Base-by-base conservation (phyloP, 2,797 vertebrate genomes). In the Cryptoprocta ferox region DNA sequence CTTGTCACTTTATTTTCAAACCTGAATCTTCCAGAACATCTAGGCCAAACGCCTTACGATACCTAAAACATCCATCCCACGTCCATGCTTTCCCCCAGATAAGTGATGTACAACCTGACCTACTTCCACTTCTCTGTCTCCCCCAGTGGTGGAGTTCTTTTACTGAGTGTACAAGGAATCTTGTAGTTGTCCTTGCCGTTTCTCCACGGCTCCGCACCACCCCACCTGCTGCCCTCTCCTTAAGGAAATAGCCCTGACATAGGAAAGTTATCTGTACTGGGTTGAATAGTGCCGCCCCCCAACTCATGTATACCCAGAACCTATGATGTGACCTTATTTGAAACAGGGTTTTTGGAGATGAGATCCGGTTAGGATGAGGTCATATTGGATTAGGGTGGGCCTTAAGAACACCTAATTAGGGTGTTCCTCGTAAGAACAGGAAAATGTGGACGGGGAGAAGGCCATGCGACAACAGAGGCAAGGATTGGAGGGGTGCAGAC, bases 1-100 rank as follows among this genome's bases (percentile, higher is more conserved):
- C 84, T 89, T 87, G 79, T 89, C 79, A 66, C 87, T 81, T 86
- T 59, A 42, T 95, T 96, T 91, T 84, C 92, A 84, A 75, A 93
- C 37, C 65, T 30, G 59, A 85, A 88, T 42, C 78, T 93, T 95
- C 90, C 61, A 65, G 66, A 91, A 80, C 73, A 94, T 91, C 81
- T 82, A 91, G 95, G 87, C 59, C 93, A 96, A 50, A 70, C 0
- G 4, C 80, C 9, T 71, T 63, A 81, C 14, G 61, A 71, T 35
- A 32, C 53, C 26, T 37, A 50, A 79, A 50, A n/a, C 68, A 65
- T n/a, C 95, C 19, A 16, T 83, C 63, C 78, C 42, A 37, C 4
- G 0, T 32, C 92, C 90, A 21, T 2, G n/a, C 75, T 35, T 56
- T 24, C 42, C 83, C 42, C 10, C 12, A 50, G 73, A 45, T 30